Percentiles rank a stretch among this genome's conserved stretches.
Conservation (phyloP, 2,797 vertebrate species). For the Clangula hyemalis region DNA sequence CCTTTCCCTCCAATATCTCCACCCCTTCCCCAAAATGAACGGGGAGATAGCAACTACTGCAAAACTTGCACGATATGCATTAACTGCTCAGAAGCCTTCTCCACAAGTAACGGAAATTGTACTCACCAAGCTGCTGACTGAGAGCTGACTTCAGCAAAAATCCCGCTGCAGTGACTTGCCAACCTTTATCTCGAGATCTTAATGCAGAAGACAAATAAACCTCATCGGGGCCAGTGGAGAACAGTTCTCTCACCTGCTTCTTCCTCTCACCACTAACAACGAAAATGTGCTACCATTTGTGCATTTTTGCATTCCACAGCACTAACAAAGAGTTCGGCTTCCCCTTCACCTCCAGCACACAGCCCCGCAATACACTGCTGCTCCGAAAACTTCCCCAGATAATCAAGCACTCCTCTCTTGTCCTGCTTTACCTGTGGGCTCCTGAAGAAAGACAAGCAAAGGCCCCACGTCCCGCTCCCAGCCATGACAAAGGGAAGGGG, state of each 20-base stretch:
- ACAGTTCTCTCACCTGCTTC: not conserved
- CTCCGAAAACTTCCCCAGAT: not conserved
- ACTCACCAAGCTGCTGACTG: slow-evolving; percentile 19
- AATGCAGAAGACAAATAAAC: not conserved
- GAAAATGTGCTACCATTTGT: not conserved
- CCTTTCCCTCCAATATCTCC: not conserved
- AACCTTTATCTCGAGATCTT: not conserved
- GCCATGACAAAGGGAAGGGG: not conserved
- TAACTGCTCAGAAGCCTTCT: not conserved
- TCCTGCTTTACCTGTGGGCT: not conserved
- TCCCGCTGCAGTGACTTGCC: not conserved
- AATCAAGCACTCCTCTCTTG: not conserved
- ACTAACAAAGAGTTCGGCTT: not conserved
- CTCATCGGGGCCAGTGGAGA: not conserved
- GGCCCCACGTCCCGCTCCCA: not conserved
- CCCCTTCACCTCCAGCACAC: not conserved
- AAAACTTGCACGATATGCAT: not conserved
- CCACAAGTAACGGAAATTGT: not conserved
- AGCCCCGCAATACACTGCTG: not conserved
- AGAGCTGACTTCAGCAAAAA: slow-evolving; percentile 33
- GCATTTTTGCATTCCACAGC: not conserved
- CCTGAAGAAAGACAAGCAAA: not conserved
- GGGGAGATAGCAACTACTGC: not conserved
- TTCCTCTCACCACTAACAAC: not conserved
- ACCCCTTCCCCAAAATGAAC: not conserved